Base-by-base conservation (phyloP, 2,797 vertebrate genomes). In the Lepus townsendii region DNA sequence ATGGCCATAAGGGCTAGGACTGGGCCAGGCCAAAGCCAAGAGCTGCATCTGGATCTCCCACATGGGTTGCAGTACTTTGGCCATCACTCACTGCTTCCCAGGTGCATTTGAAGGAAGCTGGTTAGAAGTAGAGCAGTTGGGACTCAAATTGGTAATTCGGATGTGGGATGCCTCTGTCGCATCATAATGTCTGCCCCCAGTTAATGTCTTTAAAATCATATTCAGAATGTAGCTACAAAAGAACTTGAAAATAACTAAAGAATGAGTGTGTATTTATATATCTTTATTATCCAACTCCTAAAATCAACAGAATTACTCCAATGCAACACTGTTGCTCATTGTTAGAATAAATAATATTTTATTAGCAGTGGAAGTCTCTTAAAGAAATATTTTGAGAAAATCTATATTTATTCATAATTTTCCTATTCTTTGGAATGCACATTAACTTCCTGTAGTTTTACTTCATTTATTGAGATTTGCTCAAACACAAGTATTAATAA, bases 341-440 rank as follows among this genome's bases (percentile, higher is more conserved):
- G 24, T 94, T 80, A 95, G 84, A 96, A 93, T 26, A 14, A 90
- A 71, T n/a, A 65, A 32, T 82, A 57, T 73, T 77, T 83, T 84
- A 73, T 95, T 71, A 83, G 76, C 75, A 95, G 93, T 69, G 11
- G 13, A 88, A 94, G 32, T 62, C 32, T 89, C 65, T 27, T 17
- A 57, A 80, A 77, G 52, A 91, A 91, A 88, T 4, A 92, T 75
- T 88, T 90, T 83, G 26, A 80, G 20, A 57, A 65, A 94, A 86
- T 1, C 10, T 20, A 83, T 75, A 35, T 78, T 69, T 88, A 75
- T 83, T n/a, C 50, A 35, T 38, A 95, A 65, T 52, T 75, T 16
- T 88, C 11, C 26, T 42, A 8, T 94, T 84, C 7, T 16, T 73
- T 91, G 5, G 60, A 92, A 93, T 90, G n/a, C 0, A 66, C 62